These are phyloP conservation scores for Blomia tropicalis DNA, from an alignment of 2,888 invertebrate genomes.

Conservation along the genomic window DNA sequence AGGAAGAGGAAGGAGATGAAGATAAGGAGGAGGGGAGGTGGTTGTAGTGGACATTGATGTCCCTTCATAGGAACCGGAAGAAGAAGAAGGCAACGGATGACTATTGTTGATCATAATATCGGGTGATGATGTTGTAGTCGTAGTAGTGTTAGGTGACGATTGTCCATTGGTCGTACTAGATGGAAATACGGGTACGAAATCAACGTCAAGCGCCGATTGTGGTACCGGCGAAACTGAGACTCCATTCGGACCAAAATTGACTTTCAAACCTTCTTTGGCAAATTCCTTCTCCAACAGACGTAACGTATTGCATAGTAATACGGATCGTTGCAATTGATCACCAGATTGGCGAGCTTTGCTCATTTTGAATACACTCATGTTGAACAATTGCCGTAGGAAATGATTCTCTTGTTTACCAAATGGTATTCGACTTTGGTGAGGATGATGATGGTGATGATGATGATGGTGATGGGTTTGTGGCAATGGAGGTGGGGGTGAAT, in stretches of 20 bases:
- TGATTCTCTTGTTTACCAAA: not conserved
- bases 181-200: slow-evolving; percentile 22
- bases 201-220: slow-evolving; percentile 9
- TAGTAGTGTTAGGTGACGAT: slow-evolving; percentile 10
- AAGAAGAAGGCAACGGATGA: not conserved
- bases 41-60: not conserved
- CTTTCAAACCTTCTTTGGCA: slow-evolving; percentile 44
- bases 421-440: too few relatives aligned
- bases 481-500: too few relatives aligned
- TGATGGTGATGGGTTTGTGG: too few relatives aligned
- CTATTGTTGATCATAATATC: not conserved
- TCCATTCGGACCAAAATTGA: slow-evolving; percentile 26
- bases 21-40: not conserved
- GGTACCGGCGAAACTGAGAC: slow-evolving; percentile 24
- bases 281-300: slow-evolving; percentile 75
- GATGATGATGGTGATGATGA: too few relatives aligned
- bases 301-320: slow-evolving; percentile 79
- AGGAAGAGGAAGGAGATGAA: not conserved
- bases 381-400: slow-evolving; percentile 64
- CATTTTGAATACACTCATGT: slow-evolving; percentile 77
- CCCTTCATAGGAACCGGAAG: not conserved
- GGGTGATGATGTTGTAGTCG: not conserved
- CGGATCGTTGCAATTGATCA: slow-evolving; percentile 72
- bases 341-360: slow-evolving; percentile 70
- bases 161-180: not conserved